A percentile compares a stretch with the other conserved stretches of the same genome.
Conservation (phyloP, 2,888 invertebrate genomes). For the Ctena decussata region DNA sequence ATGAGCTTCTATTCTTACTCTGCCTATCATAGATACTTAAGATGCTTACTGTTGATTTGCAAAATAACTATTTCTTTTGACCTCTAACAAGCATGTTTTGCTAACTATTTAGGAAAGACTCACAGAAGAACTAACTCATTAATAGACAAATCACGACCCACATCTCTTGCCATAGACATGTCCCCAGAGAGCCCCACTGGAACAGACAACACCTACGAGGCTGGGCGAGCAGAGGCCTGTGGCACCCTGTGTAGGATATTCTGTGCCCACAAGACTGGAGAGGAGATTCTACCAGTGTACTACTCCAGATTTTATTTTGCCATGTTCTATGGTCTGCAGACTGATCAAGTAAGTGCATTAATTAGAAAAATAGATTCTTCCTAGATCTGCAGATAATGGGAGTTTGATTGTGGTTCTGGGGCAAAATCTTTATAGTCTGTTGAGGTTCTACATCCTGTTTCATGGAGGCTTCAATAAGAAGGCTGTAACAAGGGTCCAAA, state of each 20-base stretch:
- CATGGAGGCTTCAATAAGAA: no score
- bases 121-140: constrained; percentile 82
- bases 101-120: constrained; percentile 53
- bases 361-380: no score
- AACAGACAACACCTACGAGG: constrained; percentile 85
- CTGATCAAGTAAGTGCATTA: constrained; percentile 88
- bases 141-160: constrained; percentile 81
- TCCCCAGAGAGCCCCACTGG: constrained; percentile 67
- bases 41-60: no score
- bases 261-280: constrained; percentile 97
- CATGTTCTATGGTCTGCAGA: constrained; percentile 94
- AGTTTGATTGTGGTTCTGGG: no score
- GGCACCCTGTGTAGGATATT: constrained; percentile 98
- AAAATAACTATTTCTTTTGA: no score
- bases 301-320: constrained; percentile 97
- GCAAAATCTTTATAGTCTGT: no score
- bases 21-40: no score
- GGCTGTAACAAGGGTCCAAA: no score
- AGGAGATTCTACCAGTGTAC: constrained; percentile 96
- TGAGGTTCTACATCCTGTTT: no score
- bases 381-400: no score
- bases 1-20: no score
- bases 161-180: constrained; percentile 77
- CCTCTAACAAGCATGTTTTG: constrained; percentile 7
- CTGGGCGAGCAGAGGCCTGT: constrained; percentile 96